Conservation (phyloP, 2,888 invertebrate genomes). For the Choristoneura rosaceana region DNA sequence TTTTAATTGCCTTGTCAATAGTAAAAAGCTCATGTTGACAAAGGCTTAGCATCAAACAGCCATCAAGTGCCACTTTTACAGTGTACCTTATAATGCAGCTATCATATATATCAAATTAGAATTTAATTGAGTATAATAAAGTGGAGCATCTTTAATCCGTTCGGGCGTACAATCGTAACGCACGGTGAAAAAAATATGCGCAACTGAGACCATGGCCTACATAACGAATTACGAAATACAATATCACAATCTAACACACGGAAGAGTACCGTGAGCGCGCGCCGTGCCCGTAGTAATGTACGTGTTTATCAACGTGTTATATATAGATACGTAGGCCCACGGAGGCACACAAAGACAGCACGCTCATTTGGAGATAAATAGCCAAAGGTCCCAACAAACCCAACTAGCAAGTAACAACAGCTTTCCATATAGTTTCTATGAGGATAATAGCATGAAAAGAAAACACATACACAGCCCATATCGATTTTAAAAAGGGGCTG, state of each 20-base stretch:
- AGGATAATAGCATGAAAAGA: conserved; percentile 39
- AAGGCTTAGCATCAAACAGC: conserved; percentile 19
- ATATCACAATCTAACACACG: conserved; percentile 74
- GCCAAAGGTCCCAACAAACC: conserved; percentile 49
- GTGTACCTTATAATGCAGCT: conserved; percentile 9
- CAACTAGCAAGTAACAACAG: conserved; percentile 32
- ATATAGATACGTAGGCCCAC: conserved; percentile 75
- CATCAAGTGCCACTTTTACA: conserved; percentile 8
- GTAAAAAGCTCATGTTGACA: conserved; percentile 32
- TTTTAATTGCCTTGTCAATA: conserved; percentile 26
- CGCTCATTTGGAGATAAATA: conserved; percentile 52
- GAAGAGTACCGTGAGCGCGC: conserved; percentile 70
- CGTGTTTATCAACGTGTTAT: conserved; percentile 76
- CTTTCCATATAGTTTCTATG: conserved; percentile 10
- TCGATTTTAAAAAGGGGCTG: conserved; percentile 76
- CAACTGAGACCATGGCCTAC: conserved; percentile 83
- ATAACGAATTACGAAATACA: conserved; percentile 77
- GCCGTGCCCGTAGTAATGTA: conserved; percentile 55
- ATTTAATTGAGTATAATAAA: conserved; percentile 42
- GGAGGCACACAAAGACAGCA: conserved; percentile 74
- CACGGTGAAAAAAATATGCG: conserved; percentile 73
- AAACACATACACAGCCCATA: conserved; percentile 67
- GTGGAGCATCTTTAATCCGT: conserved; percentile 32
- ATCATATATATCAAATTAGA: conserved; percentile 20
- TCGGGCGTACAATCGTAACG: conserved; percentile 58